These are phyloP conservation scores for Lepidurus apus DNA, from an alignment of 1,140 invertebrate genomes.

Conservation along the genomic window DNA sequence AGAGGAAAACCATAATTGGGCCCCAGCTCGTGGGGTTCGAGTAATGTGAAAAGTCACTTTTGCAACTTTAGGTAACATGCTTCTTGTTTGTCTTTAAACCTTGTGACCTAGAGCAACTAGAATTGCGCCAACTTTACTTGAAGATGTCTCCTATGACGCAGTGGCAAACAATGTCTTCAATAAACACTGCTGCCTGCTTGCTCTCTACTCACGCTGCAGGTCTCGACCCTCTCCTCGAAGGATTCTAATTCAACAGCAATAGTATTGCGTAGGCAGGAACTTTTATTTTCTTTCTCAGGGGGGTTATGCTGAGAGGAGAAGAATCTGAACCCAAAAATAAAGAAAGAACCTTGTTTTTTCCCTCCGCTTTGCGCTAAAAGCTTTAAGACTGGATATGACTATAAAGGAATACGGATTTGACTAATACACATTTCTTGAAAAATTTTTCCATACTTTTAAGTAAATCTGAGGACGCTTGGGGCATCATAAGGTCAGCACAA, in stretches of 20 bases:
- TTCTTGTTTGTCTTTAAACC: constrained; percentile 20
- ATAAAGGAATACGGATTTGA: too few relatives aligned
- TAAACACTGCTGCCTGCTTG: neutral
- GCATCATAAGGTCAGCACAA: too few relatives aligned
- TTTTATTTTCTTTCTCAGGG: too few relatives aligned
- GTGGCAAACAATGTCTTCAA: neutral
- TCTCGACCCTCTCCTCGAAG: neutral
- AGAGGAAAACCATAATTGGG: neutral
- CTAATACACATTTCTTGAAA: too few relatives aligned
- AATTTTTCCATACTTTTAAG: too few relatives aligned
- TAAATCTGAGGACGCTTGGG: too few relatives aligned
- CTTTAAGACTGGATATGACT: too few relatives aligned
- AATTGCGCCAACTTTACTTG: neutral
- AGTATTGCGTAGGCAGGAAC: neutral
- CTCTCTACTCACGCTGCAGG: neutral
- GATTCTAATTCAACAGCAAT: neutral
- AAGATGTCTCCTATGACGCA: neutral
- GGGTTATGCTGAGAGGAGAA: too few relatives aligned
- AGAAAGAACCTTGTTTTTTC: too few relatives aligned
- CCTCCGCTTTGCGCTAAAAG: too few relatives aligned
- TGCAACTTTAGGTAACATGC: constrained; percentile 1
- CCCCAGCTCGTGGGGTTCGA: neutral
- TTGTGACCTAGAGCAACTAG: neutral
- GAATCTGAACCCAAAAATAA: too few relatives aligned
- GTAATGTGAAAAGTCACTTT: neutral